Evolutionary conservation across 1,140 invertebrate genomes (phyloP).

Genomic region (Ceratitis capitata): DNA sequence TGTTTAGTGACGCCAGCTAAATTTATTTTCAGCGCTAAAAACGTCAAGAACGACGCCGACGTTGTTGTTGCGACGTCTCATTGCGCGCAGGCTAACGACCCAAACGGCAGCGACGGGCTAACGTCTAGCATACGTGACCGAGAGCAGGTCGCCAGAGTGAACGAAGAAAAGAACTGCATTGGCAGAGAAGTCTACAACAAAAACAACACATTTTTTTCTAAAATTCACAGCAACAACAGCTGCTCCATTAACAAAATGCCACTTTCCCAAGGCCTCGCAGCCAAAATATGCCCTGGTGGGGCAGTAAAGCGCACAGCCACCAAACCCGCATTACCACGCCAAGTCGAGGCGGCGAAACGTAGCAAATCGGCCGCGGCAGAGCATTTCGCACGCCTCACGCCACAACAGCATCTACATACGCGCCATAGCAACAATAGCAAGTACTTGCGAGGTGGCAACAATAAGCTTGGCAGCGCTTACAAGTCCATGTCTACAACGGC

Average conservation of each 20-base stretch:
- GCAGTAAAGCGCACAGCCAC: constrained; percentile 34
- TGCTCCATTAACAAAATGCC: constrained; percentile 50
- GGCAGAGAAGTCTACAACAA: constrained; percentile 14
- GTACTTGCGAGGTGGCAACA: background rate
- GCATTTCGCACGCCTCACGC: background rate
- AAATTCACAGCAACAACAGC: background rate
- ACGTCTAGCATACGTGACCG: background rate
- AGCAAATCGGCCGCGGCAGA: constrained; percentile 43
- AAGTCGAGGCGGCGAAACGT: constrained; percentile 19
- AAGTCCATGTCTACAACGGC: background rate
- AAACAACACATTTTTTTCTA: background rate
- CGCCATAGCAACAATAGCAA: constrained; percentile 33
- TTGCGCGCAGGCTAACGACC: background rate
- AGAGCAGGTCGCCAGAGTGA: background rate
- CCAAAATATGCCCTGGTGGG: constrained; percentile 51
- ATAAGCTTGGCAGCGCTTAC: background rate
- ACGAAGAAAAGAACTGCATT: background rate
- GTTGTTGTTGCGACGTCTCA: background rate
- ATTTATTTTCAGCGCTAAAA: background rate
- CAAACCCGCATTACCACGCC: background rate
- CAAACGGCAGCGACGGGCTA: background rate
- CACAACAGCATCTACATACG: background rate
- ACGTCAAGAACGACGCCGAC: constrained; percentile 3
- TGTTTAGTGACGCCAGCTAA: background rate
- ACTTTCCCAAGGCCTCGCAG: constrained; percentile 57